Base-by-base conservation (phyloP, 2,888 invertebrate species). In the Nymphalis polychloros region DNA sequence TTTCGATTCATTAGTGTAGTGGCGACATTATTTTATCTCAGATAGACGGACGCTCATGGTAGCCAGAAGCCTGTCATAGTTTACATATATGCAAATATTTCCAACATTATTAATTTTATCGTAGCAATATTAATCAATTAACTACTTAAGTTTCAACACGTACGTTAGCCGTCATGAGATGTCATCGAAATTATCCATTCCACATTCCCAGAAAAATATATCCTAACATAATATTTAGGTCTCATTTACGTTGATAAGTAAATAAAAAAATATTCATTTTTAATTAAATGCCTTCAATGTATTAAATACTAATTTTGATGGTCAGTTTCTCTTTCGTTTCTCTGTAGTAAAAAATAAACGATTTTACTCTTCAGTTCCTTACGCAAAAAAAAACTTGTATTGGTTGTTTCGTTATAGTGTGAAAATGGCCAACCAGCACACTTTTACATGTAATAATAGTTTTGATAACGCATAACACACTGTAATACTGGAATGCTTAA, bases 71-170 rank as follows among this genome's bases (percentile, higher is more conserved):
- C 59, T 62, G 47, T 64, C 67, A 59, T 64, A 72, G 59, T 68
- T 72, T 67, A 67, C 69, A 69, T 64, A 64, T 69, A 72, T 72
- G 71, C 64, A 72, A 72, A 72, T 69, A 67, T 23, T 55, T 50
- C 59, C 64, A 41, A 59, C 60, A 64, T 67, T 70, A 70, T 67
- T 68, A 72, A 73, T 69, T 67, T 53, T 59, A 55, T 49, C 55
- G 68, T 62, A 65, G 64, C 66, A 59, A 69, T 65, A 65, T 68
- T 72, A 67, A 67, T 72, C 63, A 64, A 17, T 48, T 48, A 60
- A 55, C 49, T 47, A 64, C 64, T 50, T 71, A 68, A 35, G 48
- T 70, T 66, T 71, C 48, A 70, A 73, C 62, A 63, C 49, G 61
- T 64, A 70, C 66, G 72, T 75, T 74, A 70, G 63, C 63, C 64